These are phyloP conservation scores for Heteropelma amictum DNA, from an alignment of 2,888 invertebrate genomes.

Conservation along the genomic window DNA sequence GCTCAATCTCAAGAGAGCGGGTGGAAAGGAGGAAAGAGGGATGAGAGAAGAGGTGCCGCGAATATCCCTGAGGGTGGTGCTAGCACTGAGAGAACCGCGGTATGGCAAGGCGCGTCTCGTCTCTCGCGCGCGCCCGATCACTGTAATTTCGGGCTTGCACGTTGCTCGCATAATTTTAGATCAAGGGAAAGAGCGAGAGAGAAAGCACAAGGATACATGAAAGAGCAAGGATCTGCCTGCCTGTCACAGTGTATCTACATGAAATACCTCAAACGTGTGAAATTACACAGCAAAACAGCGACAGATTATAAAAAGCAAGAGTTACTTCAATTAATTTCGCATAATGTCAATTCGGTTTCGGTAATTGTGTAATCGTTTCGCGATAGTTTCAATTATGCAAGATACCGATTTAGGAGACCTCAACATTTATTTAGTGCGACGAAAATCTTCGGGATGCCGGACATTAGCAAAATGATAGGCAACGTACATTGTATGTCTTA, in stretches of 20 bases:
- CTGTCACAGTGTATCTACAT: not conserved
- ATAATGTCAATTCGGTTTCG: no score
- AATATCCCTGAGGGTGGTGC: conserved; percentile 53
- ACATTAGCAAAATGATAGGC: no score
- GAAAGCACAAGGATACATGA: not conserved
- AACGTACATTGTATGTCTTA: no score
- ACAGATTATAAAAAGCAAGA: no score
- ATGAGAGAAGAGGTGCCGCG: conserved; percentile 52
- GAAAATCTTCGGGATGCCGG: no score
- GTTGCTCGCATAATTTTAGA: conserved; percentile 56
- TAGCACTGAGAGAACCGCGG: conserved; percentile 48
- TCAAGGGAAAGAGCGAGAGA: conserved; percentile 9
- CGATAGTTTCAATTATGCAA: no score
- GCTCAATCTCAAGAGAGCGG: conserved; percentile 33
- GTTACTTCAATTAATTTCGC: no score
- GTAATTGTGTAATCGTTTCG: no score
- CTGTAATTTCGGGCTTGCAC: conserved; percentile 71
- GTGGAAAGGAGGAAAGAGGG: conserved; percentile 7
- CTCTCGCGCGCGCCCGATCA: conserved; percentile 66
- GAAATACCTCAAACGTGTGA: no score
- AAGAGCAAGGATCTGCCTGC: not conserved
- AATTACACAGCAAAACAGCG: no score
- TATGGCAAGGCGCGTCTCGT: conserved; percentile 57
- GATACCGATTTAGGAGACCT: no score
- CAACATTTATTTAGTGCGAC: no score